These are phyloP conservation scores for Maylandia zebra DNA, from an alignment of 2,113 vertebrate genomes.

Conservation along the genomic window DNA sequence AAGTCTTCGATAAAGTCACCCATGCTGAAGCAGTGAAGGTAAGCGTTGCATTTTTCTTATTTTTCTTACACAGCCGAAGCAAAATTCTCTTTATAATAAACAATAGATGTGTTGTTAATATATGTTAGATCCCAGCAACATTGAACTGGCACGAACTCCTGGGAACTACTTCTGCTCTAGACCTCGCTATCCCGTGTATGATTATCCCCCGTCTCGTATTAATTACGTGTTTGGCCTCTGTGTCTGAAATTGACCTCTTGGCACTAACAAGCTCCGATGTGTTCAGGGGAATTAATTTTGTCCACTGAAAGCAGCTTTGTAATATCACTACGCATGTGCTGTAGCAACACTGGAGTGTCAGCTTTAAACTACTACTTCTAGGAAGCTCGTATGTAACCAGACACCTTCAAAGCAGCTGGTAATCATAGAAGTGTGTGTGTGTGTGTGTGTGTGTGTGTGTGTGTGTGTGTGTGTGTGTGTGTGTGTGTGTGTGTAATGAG, in stretches of 20 bases:
- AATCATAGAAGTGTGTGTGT: background rate
- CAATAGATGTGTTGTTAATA: background rate
- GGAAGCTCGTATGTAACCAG: constrained; percentile 18
- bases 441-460: background rate
- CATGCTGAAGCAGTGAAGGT: constrained; percentile 95
- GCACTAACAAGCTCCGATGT: background rate
- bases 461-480: background rate
- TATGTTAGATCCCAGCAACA: background rate
- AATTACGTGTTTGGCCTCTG: background rate
- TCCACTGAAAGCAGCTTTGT: background rate
- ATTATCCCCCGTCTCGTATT: background rate
- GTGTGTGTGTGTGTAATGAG: background rate
- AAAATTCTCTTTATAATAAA: background rate
- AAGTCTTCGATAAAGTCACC: constrained; percentile 84
- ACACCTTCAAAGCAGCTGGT: constrained; percentile 30
- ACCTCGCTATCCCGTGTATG: background rate
- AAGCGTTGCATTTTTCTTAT: background rate
- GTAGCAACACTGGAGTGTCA: background rate
- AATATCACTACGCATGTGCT: background rate
- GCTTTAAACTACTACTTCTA: background rate
- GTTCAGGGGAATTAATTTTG: background rate
- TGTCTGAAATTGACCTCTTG: background rate
- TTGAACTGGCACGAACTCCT: background rate
- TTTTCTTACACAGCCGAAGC: background rate
- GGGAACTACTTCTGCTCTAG: background rate